These are phyloP conservation scores for Halictus quadricinctus DNA, from an alignment of 2,888 invertebrate species.

Conservation along the genomic window DNA sequence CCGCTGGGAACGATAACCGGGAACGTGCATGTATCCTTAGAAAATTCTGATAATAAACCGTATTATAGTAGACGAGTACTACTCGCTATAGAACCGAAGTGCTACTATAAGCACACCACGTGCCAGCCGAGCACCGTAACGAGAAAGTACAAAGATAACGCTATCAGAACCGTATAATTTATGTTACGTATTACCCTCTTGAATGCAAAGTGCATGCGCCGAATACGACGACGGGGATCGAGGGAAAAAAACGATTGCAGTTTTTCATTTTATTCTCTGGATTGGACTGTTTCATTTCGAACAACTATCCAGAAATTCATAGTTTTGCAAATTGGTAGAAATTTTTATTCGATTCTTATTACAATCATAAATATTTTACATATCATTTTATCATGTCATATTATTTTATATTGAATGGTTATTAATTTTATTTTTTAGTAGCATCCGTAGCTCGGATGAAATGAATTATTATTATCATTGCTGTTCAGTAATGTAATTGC, in stretches of 20 bases:
- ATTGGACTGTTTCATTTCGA: neutral
- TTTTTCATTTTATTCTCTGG: neutral
- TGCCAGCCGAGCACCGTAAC: constrained; percentile 7
- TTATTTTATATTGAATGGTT: neutral
- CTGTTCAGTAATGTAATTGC: neutral
- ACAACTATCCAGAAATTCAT: neutral
- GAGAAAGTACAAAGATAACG: constrained; percentile 46
- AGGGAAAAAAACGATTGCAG: neutral
- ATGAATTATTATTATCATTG: neutral
- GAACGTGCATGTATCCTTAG: neutral
- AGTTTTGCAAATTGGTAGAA: neutral
- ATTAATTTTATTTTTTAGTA: neutral
- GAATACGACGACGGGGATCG: neutral
- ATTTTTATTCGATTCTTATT: neutral
- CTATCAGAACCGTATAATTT: constrained; percentile 24
- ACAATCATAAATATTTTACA: too few species aligned
- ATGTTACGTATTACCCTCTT: neutral
- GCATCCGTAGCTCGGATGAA: neutral
- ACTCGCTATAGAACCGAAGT: neutral
- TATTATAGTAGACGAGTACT: constrained; percentile 12
- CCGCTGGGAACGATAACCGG: neutral
- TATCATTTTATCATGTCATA: neutral
- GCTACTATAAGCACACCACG: constrained; percentile 18
- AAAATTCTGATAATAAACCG: constrained; percentile 43
- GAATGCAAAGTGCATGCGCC: constrained; percentile 4